phyloP scores from a whole-genome alignment of 2,113 vertebrate species.

The Aptenodytes patagonicus region DNA sequence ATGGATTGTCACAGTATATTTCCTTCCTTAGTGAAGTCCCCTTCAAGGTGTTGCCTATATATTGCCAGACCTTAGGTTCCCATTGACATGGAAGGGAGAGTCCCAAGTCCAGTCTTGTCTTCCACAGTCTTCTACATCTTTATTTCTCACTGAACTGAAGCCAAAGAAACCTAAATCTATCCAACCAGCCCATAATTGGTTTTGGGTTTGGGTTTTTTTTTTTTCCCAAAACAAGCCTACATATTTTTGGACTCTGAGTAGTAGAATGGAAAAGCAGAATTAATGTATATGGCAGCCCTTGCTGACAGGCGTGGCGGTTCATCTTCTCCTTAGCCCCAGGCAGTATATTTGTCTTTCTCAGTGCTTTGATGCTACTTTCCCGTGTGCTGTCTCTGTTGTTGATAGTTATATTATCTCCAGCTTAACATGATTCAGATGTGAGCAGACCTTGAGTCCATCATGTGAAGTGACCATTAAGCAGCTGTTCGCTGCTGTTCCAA shows the following conservation, averaged over 20 bases:
- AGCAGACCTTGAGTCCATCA: not conserved
- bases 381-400: not conserved
- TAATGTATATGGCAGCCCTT: not conserved
- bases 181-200: not conserved
- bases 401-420: not conserved
- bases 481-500: not conserved
- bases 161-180: not conserved
- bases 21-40: not conserved
- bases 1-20: not conserved
- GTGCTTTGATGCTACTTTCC: not conserved
- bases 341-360: not conserved
- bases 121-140: not conserved
- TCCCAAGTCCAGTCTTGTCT: not conserved
- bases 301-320: not conserved
- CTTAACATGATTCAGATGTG: not conserved
- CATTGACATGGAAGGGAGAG: not conserved
- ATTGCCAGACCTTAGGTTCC: not conserved
- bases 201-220: not conserved
- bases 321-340: not conserved
- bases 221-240: not conserved
- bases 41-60: not conserved
- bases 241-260: not conserved
- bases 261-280: not conserved
- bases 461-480: not conserved
- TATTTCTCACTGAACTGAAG: not conserved